These are phyloP conservation scores for Mylabris phalerata DNA, from an alignment of 1,140 invertebrate species.

Conservation along the genomic window DNA sequence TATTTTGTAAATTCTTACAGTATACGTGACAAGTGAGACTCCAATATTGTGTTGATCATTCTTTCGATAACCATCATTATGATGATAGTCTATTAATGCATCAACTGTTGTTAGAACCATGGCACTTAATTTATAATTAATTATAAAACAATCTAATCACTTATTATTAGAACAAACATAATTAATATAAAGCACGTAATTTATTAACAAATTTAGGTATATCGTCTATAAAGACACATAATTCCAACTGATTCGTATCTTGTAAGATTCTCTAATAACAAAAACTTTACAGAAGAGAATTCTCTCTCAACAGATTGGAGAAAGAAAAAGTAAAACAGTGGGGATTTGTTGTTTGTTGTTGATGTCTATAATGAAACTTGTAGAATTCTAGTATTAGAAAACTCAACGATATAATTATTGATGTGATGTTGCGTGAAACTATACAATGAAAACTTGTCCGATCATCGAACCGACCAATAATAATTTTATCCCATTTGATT, in stretches of 20 bases:
- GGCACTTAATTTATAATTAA: background rate
- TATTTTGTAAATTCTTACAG: conserved; percentile 9
- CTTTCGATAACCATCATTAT: conserved; percentile 6
- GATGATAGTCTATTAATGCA: conserved; percentile 13
- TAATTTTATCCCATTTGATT: too few relatives aligned
- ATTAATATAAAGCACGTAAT: background rate
- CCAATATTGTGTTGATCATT: conserved; percentile 9
- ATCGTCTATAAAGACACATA: background rate
- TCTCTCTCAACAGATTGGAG: background rate
- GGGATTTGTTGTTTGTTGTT: too few relatives aligned
- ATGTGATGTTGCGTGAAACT: too few relatives aligned
- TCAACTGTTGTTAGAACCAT: conserved; percentile 19
- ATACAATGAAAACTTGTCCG: too few relatives aligned
- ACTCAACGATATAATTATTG: too few relatives aligned
- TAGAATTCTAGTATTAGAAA: too few relatives aligned
- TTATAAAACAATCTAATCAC: too few relatives aligned
- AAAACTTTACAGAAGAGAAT: background rate
- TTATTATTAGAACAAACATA: too few relatives aligned
- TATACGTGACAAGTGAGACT: conserved; percentile 18
- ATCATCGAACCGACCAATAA: too few relatives aligned
- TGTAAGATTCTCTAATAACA: background rate
- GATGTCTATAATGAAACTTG: too few relatives aligned
- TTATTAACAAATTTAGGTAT: background rate
- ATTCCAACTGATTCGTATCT: background rate
- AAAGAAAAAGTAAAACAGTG: too few relatives aligned